These are phyloP conservation scores for Sylvicola cinctus DNA, from an alignment of 2,888 invertebrate species.

Conservation along the genomic window DNA sequence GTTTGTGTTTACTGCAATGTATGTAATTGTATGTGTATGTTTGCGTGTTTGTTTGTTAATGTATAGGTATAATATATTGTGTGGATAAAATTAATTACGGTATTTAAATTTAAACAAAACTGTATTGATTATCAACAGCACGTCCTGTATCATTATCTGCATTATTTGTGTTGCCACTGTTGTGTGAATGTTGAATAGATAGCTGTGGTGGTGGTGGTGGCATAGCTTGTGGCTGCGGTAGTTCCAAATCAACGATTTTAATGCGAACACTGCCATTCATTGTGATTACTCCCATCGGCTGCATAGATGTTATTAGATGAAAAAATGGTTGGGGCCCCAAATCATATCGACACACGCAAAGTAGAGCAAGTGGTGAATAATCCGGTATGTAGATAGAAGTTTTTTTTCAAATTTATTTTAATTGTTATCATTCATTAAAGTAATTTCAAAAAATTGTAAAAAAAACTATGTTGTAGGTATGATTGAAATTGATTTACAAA, in stretches of 20 bases:
- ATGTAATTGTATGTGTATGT: no score
- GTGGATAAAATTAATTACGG: no score
- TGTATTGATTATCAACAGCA: slow-evolving; percentile 72
- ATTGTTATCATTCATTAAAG: no score
- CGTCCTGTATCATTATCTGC: slow-evolving; percentile 21
- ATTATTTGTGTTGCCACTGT: slow-evolving; percentile 11
- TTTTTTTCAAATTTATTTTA: no score
- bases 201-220: slow-evolving; percentile 11
- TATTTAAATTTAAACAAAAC: slow-evolving; percentile 36
- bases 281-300: slow-evolving; percentile 27
- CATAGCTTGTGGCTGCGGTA: slow-evolving; percentile 10
- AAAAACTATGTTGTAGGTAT: no score
- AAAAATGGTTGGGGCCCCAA: neutral
- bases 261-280: slow-evolving; percentile 26
- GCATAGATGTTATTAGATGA: slow-evolving; percentile 7
- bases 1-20: no score
- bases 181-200: slow-evolving; percentile 14
- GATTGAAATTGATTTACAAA: no score
- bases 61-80: no score
- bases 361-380: neutral
- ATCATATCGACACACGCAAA: neutral
- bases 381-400: neutral
- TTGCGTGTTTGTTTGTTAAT: no score
- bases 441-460: no score
- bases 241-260: slow-evolving; percentile 25